Base-by-base conservation (phyloP, 2,113 vertebrate genomes). In the Gobius niger region DNA sequence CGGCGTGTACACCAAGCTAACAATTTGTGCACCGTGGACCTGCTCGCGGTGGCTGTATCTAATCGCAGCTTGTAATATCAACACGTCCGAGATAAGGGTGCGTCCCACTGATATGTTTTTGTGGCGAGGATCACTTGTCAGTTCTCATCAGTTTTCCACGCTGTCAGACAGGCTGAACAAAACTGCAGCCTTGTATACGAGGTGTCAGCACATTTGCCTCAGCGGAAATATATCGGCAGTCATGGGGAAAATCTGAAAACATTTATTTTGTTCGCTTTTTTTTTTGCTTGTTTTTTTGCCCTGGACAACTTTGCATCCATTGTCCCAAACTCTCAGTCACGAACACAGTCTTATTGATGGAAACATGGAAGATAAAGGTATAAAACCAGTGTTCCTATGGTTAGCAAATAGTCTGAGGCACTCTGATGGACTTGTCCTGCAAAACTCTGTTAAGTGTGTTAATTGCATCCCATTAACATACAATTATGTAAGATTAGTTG, bases 11-110 rank as follows among this genome's bases (percentile, higher is more conserved):
- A 47, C 52, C 54, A 57, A 54, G 10, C 44, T 63, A 63, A 63
- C 61, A 63, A 63, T 63, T 44, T 63, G 15, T 18, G 61, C 42
- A 13, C 24, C 40, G n/a, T 24, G 19, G 49, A 14, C 57, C 47
- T 15, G 18, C 51, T 67, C 13, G 49, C 40, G 6, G 47, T 9
- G 12, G 42, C 64, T 54, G 12, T 56, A 57, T 63, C 42, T 18
- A 63, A 63, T 63, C 61, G 11, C 6, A 11, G n/a, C 61, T 47
- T 44, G 61, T 46, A 44, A 73, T 49, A 49, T 44, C 51, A 53
- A 47, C 41, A 65, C 68, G 13, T 53, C 50, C 42, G 47, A 47
- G 10, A 49, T 47, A 49, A 65, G 18, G 15, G 34, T 54, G 54
- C 9, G 19, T 70, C 44, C 54, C 40, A 15, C 56, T 54, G 24